These are phyloP conservation scores for Scolanthus callimorphus DNA, from an alignment of 92 coral and sea anemone species.

Conservation along the genomic window DNA sequence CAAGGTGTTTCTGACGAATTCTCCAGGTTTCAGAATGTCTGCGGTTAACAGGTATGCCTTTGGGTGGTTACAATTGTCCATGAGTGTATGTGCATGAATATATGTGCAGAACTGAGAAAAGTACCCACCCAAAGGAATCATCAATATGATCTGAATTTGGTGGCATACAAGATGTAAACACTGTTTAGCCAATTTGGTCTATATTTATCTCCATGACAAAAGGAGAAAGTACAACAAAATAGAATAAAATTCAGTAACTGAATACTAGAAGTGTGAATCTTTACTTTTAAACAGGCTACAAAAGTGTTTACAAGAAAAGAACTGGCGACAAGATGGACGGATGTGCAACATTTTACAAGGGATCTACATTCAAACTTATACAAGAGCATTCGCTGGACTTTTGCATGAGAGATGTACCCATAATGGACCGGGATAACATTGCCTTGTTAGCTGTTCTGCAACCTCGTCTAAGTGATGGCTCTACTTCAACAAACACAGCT, in stretches of 20 bases:
- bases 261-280: not conserved
- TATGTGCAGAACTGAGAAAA: too few species aligned
- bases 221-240: too few species aligned
- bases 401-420: constrained; percentile 47
- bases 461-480: constrained; percentile 36
- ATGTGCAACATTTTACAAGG: constrained; percentile 85
- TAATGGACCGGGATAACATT: constrained; percentile 87
- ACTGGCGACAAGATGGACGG: constrained; percentile 91
- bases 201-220: too few species aligned
- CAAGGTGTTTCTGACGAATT: too few species aligned
- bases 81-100: too few species aligned
- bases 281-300: constrained; percentile 52
- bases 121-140: too few species aligned
- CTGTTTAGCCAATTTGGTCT: too few species aligned
- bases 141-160: too few species aligned
- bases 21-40: too few species aligned
- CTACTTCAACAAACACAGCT: constrained; percentile 14
- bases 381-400: constrained; percentile 46
- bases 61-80: too few species aligned
- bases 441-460: constrained; percentile 62
- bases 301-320: constrained; percentile 78
- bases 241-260: not conserved
- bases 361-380: constrained; percentile 59
- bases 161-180: too few species aligned
- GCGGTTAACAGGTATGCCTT: too few species aligned